phyloP scores from a whole-genome alignment of 2,113 vertebrate species.

The Coryphaenoides rupestris region DNA sequence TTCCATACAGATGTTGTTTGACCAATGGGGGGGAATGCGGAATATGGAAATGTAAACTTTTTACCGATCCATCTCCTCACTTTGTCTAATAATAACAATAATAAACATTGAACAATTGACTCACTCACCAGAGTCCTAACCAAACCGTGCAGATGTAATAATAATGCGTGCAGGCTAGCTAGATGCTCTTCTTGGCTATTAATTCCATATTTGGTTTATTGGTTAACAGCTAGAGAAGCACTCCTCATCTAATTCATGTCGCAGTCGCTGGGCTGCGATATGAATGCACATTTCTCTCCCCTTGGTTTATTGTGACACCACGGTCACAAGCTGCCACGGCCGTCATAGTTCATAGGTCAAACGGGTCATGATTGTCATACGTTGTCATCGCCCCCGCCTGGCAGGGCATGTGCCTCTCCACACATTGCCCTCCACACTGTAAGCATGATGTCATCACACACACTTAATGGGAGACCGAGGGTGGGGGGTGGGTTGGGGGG shows the following conservation, averaged over 20 bases:
- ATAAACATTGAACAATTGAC: conserved; percentile 20
- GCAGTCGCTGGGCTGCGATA: background rate
- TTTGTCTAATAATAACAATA: no score
- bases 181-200: no score
- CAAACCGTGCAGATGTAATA: background rate
- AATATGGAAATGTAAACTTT: conserved; percentile 39
- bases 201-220: no score
- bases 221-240: no score
- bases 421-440: conserved; percentile 40
- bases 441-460: conserved; percentile 44
- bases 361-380: conserved; percentile 15
- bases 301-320: conserved; percentile 59
- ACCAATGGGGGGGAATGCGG: conserved; percentile 23
- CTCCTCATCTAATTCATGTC: no score
- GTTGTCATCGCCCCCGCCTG: conserved; percentile 29
- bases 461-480: no score
- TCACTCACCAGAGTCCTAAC: conserved; percentile 3
- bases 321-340: conserved; percentile 29
- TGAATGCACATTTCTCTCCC: conserved; percentile 26
- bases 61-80: conserved; percentile 34
- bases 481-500: no score
- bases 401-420: conserved; percentile 42
- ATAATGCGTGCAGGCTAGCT: no score
- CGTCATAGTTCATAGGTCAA: background rate
- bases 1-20: conserved; percentile 17